Evolutionary conservation across 2,797 vertebrate species (phyloP), one percentile per base, ranked within the genome.

Genomic region (Clarias platycephalus): DNA sequence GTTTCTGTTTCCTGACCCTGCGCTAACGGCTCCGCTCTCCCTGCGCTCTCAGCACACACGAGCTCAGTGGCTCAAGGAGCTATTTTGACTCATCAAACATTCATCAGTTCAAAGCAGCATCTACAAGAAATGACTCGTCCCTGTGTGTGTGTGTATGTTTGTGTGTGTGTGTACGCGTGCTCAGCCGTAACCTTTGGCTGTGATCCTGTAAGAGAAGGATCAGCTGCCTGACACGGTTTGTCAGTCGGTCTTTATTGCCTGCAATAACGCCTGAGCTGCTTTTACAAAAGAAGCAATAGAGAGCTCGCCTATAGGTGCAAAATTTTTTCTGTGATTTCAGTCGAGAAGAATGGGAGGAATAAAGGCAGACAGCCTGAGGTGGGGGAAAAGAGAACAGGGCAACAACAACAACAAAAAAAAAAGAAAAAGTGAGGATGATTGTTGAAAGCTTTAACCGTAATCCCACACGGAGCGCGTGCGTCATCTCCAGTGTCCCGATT

Each of bases 61-160:
- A 91, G 90, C 92, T 90, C 90, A 88, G 87, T 88, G 88, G 86
- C 89, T 87, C 82, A 87, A 85, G 89, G 78, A 88, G 86, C 91
- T 90, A 94, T 94, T 94, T 93, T 86, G 85, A 79, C 88, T 94
- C 93, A 94, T 93, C 90, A 94, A 95, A 95, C 88, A 94, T 95
- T 94, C 86, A 95, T 92, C 80, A 74, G 81, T 90, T 86, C 90
- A 92, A 93, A 89, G 88, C 87, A 88, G 62, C 44, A 53, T 87
- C 80, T 82, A 86, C 79, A 62, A 62, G 82, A 89, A 88, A 84
- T 64, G 55, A 22, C 82, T 72, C 58, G 16, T 49, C 57, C 26
- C 20, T 60, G 57, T 80, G 82, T 87, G 87, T 4, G 76, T 63
- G 57, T 80, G 82, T 87, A 86, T 89, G 66, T 4, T 2, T 77